Evolutionary conservation across 2,797 vertebrate genomes (phyloP).

Genomic region (Myioborus melanocephalus): DNA sequence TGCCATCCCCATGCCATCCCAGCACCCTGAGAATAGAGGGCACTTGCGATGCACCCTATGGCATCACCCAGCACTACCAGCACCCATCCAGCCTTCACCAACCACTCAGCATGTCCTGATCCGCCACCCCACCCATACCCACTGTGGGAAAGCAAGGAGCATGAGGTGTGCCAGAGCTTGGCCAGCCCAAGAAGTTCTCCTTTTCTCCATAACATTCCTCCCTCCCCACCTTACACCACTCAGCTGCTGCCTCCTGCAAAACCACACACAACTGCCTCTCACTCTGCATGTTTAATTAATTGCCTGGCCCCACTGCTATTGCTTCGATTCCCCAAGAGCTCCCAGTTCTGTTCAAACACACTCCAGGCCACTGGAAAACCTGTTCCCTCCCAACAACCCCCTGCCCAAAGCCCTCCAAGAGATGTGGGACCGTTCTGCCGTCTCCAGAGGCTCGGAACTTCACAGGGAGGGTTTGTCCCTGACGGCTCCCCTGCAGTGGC

Average conservation of each 20-base stretch:
- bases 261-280: not conserved
- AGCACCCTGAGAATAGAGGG: too few relatives aligned
- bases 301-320: not conserved
- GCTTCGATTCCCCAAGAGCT: not conserved
- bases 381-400: accelerated
- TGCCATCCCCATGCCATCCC: accelerated
- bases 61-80: accelerated
- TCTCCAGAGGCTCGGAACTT: accelerated
- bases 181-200: not conserved
- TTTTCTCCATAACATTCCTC: not conserved
- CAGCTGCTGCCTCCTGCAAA: not conserved
- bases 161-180: accelerated
- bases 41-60: accelerated
- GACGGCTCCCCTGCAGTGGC: accelerated
- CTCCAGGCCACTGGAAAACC: not conserved
- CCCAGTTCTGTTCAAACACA: not conserved
- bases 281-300: not conserved
- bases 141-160: accelerated
- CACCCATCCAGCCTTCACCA: not conserved
- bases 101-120: accelerated
- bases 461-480: not conserved
- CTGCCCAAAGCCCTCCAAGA: not conserved
- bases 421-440: not conserved
- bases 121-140: accelerated
- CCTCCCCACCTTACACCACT: not conserved